Evolutionary conservation across 2,888 invertebrate genomes (phyloP), one percentile per base, ranked within the genome.

Genomic region (Prenolepis imparis): DNA sequence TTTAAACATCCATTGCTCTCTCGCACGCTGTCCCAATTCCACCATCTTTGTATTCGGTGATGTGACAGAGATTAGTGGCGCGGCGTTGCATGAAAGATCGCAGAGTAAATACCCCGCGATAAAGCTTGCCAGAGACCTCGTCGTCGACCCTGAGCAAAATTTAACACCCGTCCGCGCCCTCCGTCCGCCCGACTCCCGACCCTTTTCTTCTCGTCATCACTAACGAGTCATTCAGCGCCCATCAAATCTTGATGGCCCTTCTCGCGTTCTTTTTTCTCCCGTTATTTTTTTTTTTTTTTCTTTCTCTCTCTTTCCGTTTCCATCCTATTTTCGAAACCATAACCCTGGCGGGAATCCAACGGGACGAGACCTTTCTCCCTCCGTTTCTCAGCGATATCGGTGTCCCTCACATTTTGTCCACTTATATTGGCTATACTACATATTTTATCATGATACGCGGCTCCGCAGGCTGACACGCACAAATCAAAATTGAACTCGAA

Each of bases 141-240:
- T 70, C 32, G 57, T 57, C 77, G 57, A 57, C 78, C 44, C 78
- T 85, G 87, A 86, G 84, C 68, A 73, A 63, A 86, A 87, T 81
- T 84, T 82, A 81, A 61, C 48, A 36, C 48, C 59, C 6, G 6
- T 44, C 61, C n/a, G n/a, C 61, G n/a, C 32, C 55, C 52, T 57
- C 44, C 41, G 21, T 41, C 39, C 32, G 24, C 63, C 21, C 15
- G 36, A 55, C 52, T 52, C 15, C 18, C 36, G 63, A 73, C 63
- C 15, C 12, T 9, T 61, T 52, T 36, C 18, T 39, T 48, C 44
- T 55, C 55, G 28, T 70, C 78, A 12, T 52, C 64, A 24, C 78
- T 83, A 87, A 82, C 78, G 87, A 87, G 52, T 66, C 78, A 77
- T 73, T 77, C 61, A 32, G 41, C 6, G 11, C 18, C 18, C 44